Evolutionary conservation across 2,888 invertebrate species (phyloP), one percentile per base, ranked within the genome.

Genomic region (Diadromus collaris): DNA sequence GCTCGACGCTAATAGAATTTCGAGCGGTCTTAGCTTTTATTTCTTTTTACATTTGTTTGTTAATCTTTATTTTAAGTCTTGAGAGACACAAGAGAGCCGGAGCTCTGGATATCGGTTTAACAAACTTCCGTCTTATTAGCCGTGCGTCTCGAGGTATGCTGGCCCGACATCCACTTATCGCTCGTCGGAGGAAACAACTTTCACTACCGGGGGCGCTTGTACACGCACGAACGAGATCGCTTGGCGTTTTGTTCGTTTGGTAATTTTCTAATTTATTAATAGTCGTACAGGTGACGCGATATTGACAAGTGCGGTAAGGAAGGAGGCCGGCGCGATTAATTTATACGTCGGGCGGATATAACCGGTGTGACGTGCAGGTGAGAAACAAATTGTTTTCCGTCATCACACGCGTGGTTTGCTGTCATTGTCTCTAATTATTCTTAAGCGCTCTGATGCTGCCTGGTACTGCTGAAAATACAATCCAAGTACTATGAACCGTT

Each of bases 221-320:
- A 46, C 56, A 56, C 32, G 24, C 54, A 19, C 24, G 60, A 75
- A 60, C 19, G 60, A 60, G 48, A 61, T 65, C 65, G 51, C 54
- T 60, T 70, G 54, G 21, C 16, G 19, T 61, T 78, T 67, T 56
- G 29, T 46, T 67, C 32, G 29, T 70, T 78, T 60, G 69, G 19
- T 71, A 75, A 74, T 78, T 78, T 74, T 75, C 70, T 67, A 67
- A 75, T 78, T 75, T 71, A 75, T 75, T 75, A 64, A 68, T 68
- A 61, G 61, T 32, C 51, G 9, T 38, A 19, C 38, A 21, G 27
- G 41, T 64, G 63, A 46, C 46, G 63, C 58, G 54, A 54, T 41
- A 54, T 51, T 21, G 27, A 27, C 16, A 38, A 34, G 27, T n/a
- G 24, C 21, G 54, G 2, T 1, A 16, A 13, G 16, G 54, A 56